Evolutionary conservation across 2,113 vertebrate species (phyloP), one percentile per base, ranked within the genome.

Genomic region (Ancistrus triradiatus): DNA sequence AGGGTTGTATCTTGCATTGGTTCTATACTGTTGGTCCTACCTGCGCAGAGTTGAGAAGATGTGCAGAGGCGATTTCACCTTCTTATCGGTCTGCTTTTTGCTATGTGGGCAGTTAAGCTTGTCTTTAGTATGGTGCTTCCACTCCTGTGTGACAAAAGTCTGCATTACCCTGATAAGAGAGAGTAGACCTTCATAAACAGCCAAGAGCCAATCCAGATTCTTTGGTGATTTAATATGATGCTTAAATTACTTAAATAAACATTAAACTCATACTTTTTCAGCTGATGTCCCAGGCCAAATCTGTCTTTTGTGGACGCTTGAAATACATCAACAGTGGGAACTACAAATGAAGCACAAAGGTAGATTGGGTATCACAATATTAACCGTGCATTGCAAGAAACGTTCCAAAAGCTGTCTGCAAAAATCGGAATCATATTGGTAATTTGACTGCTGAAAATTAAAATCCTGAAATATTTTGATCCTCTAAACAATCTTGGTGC

Each of bases 1-100:
- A n/a, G n/a, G n/a, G n/a, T n/a, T 53, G 40, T 27, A 55, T 19
- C 40, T 24, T 47, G 43, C 24, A 28, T 18, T 47, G n/a, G 25
- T 62, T 37, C 14, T 68, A 6, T 7, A 19, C 10, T 4, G 19
- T 2, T 61, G 33, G 24, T 48, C 78, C 77, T 84, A 94, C 92
- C 92, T 92, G 90, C 91, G 90, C 80, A 94, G 66, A 3, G 90
- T 93, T 82, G 91, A 91, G 87, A 94, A 93, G 81, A 94, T 90
- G 82, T 92, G 91, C 81, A 93, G 87, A 65, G 92, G 92, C 63
- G 92, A 93, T 74, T 92, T 94, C 74, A 90, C 91, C 63, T 91
- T 94, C 85, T 90, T 92, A 73, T 93, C 91, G 3, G 84, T 87
- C 65, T 88, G 66, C 79, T 93, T 93, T 80, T 91, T 93, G 77